Base-by-base conservation (phyloP, 1,140 invertebrate genomes). In the Drosophila mojavensis region DNA sequence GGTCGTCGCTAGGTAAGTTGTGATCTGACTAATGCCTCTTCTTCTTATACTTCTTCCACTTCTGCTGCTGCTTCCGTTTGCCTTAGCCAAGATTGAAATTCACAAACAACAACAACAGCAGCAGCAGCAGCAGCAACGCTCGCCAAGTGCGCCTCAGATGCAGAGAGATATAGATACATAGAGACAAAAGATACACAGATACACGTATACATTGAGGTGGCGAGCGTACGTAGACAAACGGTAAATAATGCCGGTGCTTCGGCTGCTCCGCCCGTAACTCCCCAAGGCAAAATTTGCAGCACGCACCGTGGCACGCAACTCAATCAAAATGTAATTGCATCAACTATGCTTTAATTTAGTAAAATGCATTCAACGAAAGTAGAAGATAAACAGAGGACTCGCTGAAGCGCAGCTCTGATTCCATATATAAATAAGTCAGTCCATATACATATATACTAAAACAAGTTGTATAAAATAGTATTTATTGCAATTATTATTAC, bases 1-100 rank as follows among this genome's bases (percentile, higher is more conserved):
- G 83, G 83, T 89, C 84, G 84, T 78, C 71, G 79, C 75, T 82
- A 79, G 82, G 82, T 86, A 88, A 86, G 82, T 86, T 81, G 75
- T 78, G 66, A 59, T 79, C 45, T 63, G 65, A 24, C 62, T 56
- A 51, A 30, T 62, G n/a, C 7, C 41, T 61, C 36, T 6, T 39
- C n/a, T 54, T 56, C 11, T 51, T 65, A 24, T 51, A 63, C 24
- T 45, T 59, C 17, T 47, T 68, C 48, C 48, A 54, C 33, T 63
- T 39, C 67, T 58, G 68, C 50, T 67, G 68, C 50, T 65, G 79
- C 79, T 81, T 81, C 74, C 74, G 79, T 81, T 82, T 78, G 69
- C 24, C 47, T 58, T 48, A 50, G 64, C 53, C 75, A 72, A 70
- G 78, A 81, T 75, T 74, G 72, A 73, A 82, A 84, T 79, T 81